Conservation (phyloP, 2,113 vertebrate species). For the Myotis davidii region DNA sequence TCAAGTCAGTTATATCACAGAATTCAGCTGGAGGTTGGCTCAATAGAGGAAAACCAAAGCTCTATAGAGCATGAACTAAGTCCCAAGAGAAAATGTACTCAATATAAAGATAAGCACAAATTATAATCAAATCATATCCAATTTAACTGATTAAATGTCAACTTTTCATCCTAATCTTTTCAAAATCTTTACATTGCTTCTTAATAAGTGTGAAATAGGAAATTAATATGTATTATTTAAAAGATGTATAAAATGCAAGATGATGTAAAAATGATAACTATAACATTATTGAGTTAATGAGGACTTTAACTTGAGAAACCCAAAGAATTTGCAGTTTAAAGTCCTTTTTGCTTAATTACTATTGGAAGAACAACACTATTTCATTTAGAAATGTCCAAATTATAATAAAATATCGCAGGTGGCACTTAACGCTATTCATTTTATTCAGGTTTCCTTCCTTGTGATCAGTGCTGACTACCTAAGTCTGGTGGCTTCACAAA, state of each 20-base stretch:
- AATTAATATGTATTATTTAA: not conserved
- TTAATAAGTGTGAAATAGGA: not conserved
- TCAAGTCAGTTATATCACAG: not conserved
- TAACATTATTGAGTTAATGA: not conserved
- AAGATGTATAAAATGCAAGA: not conserved
- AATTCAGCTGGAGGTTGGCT: not conserved
- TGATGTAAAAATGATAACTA: not conserved
- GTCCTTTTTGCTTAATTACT: not conserved
- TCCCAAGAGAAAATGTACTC: not conserved
- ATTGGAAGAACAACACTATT: not conserved
- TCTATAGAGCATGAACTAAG: not conserved
- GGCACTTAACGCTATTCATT: not conserved
- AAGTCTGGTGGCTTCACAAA: not conserved
- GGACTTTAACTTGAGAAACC: not conserved
- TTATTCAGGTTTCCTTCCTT: not conserved
- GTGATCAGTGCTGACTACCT: not conserved
- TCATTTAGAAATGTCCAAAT: not conserved
- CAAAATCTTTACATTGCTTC: constrained; percentile 7
- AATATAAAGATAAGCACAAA: not conserved
- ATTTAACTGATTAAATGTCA: not conserved
- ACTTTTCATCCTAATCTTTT: not conserved
- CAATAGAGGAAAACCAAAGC: not conserved
- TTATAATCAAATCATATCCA: not conserved
- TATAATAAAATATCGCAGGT: not conserved
- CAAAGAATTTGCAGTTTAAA: not conserved